phyloP scores from a whole-genome alignment of 2,888 invertebrate genomes.

The Desoria tigrina region DNA sequence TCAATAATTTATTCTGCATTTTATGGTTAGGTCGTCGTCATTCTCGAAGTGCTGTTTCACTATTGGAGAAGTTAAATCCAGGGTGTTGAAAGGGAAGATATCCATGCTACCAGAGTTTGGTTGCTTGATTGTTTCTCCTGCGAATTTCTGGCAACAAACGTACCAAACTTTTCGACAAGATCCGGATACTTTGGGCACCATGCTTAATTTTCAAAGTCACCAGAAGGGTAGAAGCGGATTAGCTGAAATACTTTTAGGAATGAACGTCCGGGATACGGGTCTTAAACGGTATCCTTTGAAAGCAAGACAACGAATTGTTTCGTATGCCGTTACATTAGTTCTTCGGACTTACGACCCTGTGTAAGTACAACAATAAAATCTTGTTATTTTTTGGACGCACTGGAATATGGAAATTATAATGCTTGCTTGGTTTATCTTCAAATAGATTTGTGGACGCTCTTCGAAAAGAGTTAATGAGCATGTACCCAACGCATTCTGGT shows the following conservation, averaged over 20 bases:
- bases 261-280: conserved; percentile 86
- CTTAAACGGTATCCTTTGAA: conserved; percentile 84
- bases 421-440: not conserved
- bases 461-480: conserved; percentile 66
- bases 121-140: conserved; percentile 88
- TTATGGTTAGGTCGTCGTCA: conserved; percentile 7
- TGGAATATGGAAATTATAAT: conserved; percentile 12
- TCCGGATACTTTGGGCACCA: conserved; percentile 74
- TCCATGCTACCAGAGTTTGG: conserved; percentile 82
- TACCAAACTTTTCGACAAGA: conserved; percentile 76
- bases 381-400: not conserved
- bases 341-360: conserved; percentile 60
- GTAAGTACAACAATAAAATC: conserved; percentile 30
- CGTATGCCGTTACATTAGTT: conserved; percentile 86
- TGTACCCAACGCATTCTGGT: conserved; percentile 64
- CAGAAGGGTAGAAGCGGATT: conserved; percentile 81
- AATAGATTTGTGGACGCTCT: conserved; percentile 76
- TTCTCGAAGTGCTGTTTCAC: conserved; percentile 69
- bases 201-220: conserved; percentile 77
- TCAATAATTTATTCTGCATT: not conserved
- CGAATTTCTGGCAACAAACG: conserved; percentile 89
- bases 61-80: conserved; percentile 70
- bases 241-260: conserved; percentile 88
- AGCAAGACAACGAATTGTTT: conserved; percentile 78
- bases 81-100: conserved; percentile 61